phyloP scores from a whole-genome alignment of 2,113 vertebrate genomes.

The Boleophthalmus pectinirostris region DNA sequence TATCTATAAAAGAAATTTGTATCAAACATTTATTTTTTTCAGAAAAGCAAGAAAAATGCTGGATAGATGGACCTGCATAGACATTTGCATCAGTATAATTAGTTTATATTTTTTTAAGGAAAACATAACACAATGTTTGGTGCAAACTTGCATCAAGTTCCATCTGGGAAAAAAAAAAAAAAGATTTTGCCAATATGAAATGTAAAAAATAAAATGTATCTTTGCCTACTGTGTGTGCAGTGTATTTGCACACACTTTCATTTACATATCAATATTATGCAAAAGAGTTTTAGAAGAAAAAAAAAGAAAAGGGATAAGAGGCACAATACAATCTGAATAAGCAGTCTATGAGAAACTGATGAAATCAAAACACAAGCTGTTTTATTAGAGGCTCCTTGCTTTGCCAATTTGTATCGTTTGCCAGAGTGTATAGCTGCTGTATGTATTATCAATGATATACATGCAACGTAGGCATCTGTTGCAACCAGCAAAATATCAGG shows the following conservation, averaged over 20 bases:
- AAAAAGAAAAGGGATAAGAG: slow-evolving; percentile 3
- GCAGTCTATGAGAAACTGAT: not conserved
- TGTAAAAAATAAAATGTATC: slow-evolving; percentile 22
- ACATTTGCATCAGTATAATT: not conserved
- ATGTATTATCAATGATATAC: slow-evolving; percentile 7
- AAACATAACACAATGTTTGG: not conserved
- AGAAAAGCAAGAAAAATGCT: not conserved
- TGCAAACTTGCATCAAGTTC: not conserved
- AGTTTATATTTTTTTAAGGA: not conserved
- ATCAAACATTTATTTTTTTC: not conserved
- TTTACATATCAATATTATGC: not conserved
- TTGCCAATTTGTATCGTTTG: not conserved
- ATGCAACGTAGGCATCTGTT: slow-evolving; percentile 42
- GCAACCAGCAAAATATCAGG: not conserved
- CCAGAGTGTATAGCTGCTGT: not conserved
- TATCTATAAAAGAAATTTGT: slow-evolving; percentile 1
- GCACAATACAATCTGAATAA: not conserved
- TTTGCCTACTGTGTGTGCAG: slow-evolving; percentile 20
- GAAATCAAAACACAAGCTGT: not conserved
- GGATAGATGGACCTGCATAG: not conserved
- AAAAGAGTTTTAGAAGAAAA: not conserved
- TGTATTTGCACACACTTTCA: slow-evolving; percentile 1
- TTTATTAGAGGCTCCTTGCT: not conserved
- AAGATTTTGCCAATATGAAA: slow-evolving; percentile 22
- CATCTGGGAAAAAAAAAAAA: slow-evolving; percentile 26